A percentile compares a stretch with the other conserved stretches of the same genome.
Evolutionary conservation across 2,888 invertebrate genomes (phyloP).

Genomic region (Heliconius sara): DNA sequence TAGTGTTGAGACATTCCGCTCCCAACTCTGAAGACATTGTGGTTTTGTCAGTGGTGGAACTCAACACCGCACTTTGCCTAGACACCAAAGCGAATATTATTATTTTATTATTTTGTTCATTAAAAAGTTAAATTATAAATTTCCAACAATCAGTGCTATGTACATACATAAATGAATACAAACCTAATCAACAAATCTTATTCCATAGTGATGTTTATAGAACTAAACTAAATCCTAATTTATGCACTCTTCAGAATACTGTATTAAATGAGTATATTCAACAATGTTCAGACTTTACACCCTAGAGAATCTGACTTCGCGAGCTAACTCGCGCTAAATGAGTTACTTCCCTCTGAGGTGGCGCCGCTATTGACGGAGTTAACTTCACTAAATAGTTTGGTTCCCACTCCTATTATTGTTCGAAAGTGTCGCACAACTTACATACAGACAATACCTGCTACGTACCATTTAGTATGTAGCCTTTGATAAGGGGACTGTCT

Average conservation of each 20-base stretch:
- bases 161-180: not conserved
- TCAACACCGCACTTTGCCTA: too few relatives aligned
- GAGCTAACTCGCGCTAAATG: slow-evolving; percentile 76
- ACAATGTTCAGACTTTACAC: slow-evolving; percentile 51
- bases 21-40: too few relatives aligned
- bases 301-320: slow-evolving; percentile 63
- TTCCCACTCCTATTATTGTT: slow-evolving; percentile 80
- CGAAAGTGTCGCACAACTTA: slow-evolving; percentile 75
- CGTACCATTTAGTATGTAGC: slow-evolving; percentile 50
- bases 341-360: slow-evolving; percentile 78
- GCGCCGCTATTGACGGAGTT: slow-evolving; percentile 78
- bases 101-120: too few relatives aligned
- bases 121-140: not conserved
- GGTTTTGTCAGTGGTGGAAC: too few relatives aligned
- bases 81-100: too few relatives aligned
- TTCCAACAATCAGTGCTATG: not conserved
- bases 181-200: not conserved
- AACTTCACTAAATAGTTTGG: slow-evolving; percentile 82
- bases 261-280: slow-evolving; percentile 60
- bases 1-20: too few relatives aligned
- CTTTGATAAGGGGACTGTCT: slow-evolving; percentile 42
- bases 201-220: slow-evolving; percentile 1
- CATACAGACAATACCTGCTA: slow-evolving; percentile 65
- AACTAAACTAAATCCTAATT: slow-evolving; percentile 27
- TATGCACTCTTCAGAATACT: slow-evolving; percentile 34